Base-by-base conservation (phyloP, 2,888 invertebrate genomes). In the Tetragonisca angustula region DNA sequence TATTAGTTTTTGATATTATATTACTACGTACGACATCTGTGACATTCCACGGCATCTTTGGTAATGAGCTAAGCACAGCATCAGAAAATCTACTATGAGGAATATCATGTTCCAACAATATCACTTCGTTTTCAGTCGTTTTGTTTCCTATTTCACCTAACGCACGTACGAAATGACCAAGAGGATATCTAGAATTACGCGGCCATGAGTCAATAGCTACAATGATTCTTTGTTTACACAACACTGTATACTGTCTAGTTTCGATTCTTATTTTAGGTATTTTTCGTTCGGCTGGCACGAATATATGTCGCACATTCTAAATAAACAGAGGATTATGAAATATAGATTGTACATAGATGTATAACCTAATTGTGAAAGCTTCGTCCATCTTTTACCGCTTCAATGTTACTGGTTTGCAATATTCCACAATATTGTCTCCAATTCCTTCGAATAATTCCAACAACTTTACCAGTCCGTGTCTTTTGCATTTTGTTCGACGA, bases 401-500 rank as follows among this genome's bases (percentile, higher is more conserved):
- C 96, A 64, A 97, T 95, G 32, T 96, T 95, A 92, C 97, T 97
- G 0, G 97, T 96, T 94, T 98, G 96, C 77, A 99, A 95, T 90
- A 99, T 98, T 21, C 99, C 99, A 95, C 99, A 99, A 94, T 99
- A 99, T 93, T 99, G 99, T 62, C 99, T 95, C 99, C 99, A 99
- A 93, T 99, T 99, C 79, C 99, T 96, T 87, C 98, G 96, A 81
- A 99, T 98, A 85, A 99, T 98, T 2, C 99, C 99, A n/a, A 99
- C 98, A 76, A 99, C 96, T 89, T 95, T 95, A 0, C 97, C 98
- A 0, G 98, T 98, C 2, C 97, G 97, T 52, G 77, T 85, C 56
- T 76, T 85, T 43, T 90, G 71, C 62, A 77, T 79, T 27, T 68
- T 77, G 27, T 72, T 84, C 0, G 75, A 67, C 24, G 49, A 50